Evolutionary conservation across 1,140 invertebrate genomes (phyloP), one percentile per base, ranked within the genome.

Genomic region (Procambarus clarkii): DNA sequence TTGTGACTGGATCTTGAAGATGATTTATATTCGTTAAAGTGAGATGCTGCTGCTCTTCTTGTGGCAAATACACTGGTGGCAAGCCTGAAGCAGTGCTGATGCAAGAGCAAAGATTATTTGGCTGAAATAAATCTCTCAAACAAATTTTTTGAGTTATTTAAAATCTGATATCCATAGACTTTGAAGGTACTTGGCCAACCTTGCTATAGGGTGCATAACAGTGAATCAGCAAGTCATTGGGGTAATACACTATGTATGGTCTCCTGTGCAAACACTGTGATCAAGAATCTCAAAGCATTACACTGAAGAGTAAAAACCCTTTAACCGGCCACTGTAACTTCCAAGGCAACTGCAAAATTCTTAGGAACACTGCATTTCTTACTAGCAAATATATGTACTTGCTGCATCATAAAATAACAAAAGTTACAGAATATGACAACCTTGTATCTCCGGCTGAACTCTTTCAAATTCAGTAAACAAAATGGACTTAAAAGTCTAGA

Each of bases 21-120:
- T 76, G 69, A 76, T 86, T 86, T 48, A 76, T 46, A 86, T 50
- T 86, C 46, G 48, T 84, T 60, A 87, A 9, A 46, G 77, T 79
- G 85, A 50, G 76, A 54, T 77, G 50, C 46, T 78, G 76, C 85
- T 86, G 71, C 50, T 86, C 85, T 86, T 85, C 13, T 54, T 48
- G 58, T 80, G 64, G 79, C 86, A 79, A 45, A 50, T 74, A 87
- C 76, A 87, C 48, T 87, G 77, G 86, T 87, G 77, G 86, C 74
- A 87, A 87, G 86, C 86, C 86, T 87, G 50, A 87, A 87, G 86
- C 74, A 87, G 86, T 87, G 86, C 74, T 80, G 74, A 45, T 79
- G 21, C 86, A 79, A 64, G 76, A 87, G 76, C 69, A 74, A 74
- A 74, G 69, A 74, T 74, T 74, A 74, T 74, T 74, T 81, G 79